Evolutionary conservation across 2,888 invertebrate genomes (phyloP).

Genomic region (Quadroppia sp.): DNA sequence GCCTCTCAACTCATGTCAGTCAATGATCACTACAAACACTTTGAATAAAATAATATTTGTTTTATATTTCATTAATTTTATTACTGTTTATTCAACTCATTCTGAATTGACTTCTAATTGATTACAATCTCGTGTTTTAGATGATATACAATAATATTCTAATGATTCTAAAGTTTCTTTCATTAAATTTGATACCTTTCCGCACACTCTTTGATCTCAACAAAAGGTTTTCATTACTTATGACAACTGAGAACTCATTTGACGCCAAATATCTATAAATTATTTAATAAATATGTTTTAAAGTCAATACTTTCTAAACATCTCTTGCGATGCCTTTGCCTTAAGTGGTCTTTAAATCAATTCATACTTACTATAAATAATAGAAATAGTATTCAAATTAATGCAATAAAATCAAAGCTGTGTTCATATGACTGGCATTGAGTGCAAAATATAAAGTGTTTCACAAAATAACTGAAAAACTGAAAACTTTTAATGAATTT

Average conservation of each 20-base stretch:
- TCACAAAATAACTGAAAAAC: background rate
- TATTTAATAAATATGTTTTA: no score
- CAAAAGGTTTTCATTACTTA: no score
- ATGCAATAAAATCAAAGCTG: background rate
- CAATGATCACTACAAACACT: conserved; percentile 14
- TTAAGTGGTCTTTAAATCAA: background rate
- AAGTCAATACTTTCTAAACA: no score
- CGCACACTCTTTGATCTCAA: no score
- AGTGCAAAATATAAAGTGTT: background rate
- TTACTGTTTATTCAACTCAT: conserved; percentile 7
- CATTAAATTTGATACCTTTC: no score
- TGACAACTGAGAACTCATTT: no score
- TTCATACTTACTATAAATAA: background rate
- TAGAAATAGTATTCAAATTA: background rate
- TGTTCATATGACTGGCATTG: background rate
- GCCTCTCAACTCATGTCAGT: background rate
- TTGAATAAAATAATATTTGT: conserved; percentile 35
- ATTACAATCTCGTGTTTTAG: background rate
- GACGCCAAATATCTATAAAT: no score
- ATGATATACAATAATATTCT: no score
- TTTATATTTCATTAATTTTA: conserved; percentile 31
- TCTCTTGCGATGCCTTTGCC: no score
- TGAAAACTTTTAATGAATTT: conserved; percentile 1
- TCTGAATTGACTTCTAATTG: conserved; percentile 13
- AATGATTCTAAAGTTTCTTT: no score